Conservation (phyloP, 2,113 vertebrate genomes). For the Corvus hawaiiensis region DNA sequence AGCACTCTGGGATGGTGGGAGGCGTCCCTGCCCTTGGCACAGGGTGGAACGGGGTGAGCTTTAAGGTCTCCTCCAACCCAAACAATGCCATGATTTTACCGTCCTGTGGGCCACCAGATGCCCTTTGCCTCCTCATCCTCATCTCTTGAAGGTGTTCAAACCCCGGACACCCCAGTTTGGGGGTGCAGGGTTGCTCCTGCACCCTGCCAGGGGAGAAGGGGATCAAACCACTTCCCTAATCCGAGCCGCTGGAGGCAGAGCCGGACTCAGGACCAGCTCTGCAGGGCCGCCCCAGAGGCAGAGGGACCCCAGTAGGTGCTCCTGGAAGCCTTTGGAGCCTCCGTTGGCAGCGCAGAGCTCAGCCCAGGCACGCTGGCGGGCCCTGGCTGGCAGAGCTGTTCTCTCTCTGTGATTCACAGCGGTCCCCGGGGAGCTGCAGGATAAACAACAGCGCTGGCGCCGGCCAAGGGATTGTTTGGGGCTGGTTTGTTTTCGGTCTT, state of each 20-base stretch:
- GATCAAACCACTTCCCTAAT: background rate
- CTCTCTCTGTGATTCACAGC: background rate
- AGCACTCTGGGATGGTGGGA: background rate
- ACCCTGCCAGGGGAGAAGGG: rapidly evolving
- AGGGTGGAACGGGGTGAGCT: rapidly evolving
- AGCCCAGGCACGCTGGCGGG: background rate
- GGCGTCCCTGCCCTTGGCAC: too few species aligned
- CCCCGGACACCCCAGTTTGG: rapidly evolving
- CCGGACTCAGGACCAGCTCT: background rate
- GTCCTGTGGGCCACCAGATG: background rate
- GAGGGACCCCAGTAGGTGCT: background rate
- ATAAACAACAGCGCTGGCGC: background rate
- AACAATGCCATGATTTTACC: background rate
- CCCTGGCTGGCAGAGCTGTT: background rate
- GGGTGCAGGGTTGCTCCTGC: background rate
- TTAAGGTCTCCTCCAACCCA: background rate
- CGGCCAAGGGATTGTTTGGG: background rate
- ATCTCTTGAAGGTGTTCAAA: background rate
- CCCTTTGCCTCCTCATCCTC: background rate
- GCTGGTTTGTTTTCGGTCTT: background rate
- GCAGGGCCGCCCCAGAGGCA: background rate
- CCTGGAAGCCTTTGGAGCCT: background rate
- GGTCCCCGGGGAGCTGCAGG: background rate
- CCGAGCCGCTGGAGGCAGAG: background rate
- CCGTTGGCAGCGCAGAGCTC: background rate